Percentiles rank a stretch among this genome's conserved stretches.
These are phyloP conservation scores for Cossypha heuglini DNA, from an alignment of 2,797 vertebrate species.

Conservation along the genomic window DNA sequence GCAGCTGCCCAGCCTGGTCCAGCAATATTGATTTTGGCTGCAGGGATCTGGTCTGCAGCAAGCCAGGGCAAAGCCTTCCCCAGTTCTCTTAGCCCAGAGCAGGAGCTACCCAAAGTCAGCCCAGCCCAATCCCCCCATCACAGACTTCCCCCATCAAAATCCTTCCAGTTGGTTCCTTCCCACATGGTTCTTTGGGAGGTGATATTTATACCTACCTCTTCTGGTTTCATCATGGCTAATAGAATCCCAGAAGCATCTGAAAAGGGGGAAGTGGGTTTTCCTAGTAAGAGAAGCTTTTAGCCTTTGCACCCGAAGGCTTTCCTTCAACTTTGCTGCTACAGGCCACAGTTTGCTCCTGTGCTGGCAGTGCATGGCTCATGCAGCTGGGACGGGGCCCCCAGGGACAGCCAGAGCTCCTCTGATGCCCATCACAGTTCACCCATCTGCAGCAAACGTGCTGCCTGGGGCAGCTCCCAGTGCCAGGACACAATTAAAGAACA, in stretches of 20 bases:
- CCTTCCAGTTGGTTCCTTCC: background rate
- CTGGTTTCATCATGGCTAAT: background rate
- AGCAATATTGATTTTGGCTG: background rate
- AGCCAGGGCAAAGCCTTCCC: background rate
- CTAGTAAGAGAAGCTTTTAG: background rate
- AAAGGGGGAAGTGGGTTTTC: conserved; percentile 10
- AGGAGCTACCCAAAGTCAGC: background rate
- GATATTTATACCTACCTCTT: background rate
- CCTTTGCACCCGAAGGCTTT: background rate
- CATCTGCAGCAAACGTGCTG: rapidly evolving
- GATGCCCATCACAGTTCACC: background rate
- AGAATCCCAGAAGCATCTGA: background rate
- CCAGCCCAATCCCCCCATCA: background rate
- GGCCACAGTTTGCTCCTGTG: background rate
- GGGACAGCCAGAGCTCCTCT: background rate
- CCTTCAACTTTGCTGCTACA: background rate
- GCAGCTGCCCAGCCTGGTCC: background rate
- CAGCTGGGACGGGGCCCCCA: background rate
- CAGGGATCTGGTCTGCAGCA: background rate
- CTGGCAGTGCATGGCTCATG: rapidly evolving
- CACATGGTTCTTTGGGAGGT: background rate
- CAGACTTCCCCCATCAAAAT: background rate
- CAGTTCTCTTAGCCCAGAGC: background rate
- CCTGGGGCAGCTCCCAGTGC: background rate
- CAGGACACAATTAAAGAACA: rapidly evolving